Evolutionary conservation across 1,140 invertebrate genomes (phyloP).

Genomic region (Anadara kagoshimensis): DNA sequence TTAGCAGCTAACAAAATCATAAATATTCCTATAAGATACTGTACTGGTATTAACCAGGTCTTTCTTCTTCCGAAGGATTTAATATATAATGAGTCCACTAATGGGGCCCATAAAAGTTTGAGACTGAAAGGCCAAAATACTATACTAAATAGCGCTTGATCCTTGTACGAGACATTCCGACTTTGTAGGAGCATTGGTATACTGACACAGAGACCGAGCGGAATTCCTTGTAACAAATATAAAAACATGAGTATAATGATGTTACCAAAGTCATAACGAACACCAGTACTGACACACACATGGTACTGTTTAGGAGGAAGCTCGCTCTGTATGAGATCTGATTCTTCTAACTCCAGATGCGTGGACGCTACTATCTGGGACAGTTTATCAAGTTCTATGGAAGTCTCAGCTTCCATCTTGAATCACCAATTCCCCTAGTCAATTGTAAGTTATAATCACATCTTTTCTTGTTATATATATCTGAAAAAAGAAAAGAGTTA

Average conservation of each 20-base stretch:
- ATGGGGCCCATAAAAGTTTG: slow-evolving; percentile 97
- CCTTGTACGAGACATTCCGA: slow-evolving; percentile 76
- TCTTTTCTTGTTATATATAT: too few relatives aligned
- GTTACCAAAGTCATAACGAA: slow-evolving; percentile 57
- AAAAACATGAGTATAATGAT: slow-evolving; percentile 92
- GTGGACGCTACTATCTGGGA: too few relatives aligned
- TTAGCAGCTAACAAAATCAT: slow-evolving; percentile 64
- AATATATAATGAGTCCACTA: slow-evolving; percentile 94
- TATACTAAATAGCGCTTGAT: slow-evolving; percentile 98
- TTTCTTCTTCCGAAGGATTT: slow-evolving; percentile 91
- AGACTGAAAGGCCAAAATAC: slow-evolving; percentile 96
- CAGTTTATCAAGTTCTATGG: too few relatives aligned
- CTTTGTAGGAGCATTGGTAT: slow-evolving; percentile 97
- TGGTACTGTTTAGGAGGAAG: too few relatives aligned
- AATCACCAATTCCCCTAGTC: too few relatives aligned
- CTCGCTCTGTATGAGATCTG: too few relatives aligned
- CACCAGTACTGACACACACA: too few relatives aligned
- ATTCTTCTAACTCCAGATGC: too few relatives aligned
- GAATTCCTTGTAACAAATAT: slow-evolving; percentile 94
- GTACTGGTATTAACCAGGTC: slow-evolving; percentile 97
- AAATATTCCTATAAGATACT: slow-evolving; percentile 80
- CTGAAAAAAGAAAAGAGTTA: too few relatives aligned
- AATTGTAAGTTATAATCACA: too few relatives aligned
- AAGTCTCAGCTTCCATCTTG: too few relatives aligned
- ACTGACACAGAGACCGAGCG: slow-evolving; percentile 93